Evolutionary conservation across 2,113 vertebrate genomes (phyloP).

Genomic region (Procavia capensis): DNA sequence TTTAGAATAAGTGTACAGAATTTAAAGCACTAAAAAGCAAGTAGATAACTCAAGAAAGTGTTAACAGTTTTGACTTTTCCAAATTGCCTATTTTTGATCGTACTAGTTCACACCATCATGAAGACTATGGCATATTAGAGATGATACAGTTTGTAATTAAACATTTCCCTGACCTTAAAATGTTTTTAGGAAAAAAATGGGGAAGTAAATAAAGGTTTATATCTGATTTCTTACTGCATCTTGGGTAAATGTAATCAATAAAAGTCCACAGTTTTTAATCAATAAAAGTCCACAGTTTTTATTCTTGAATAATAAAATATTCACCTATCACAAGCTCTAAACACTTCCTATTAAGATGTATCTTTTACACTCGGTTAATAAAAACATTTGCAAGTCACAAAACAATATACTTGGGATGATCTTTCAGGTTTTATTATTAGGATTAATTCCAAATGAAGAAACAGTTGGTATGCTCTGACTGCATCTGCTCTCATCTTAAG

Average conservation of each 20-base stretch:
- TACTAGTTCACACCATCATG: neutral
- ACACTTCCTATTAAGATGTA: neutral
- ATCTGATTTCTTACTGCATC: neutral
- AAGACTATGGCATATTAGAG: neutral
- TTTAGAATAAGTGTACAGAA: neutral
- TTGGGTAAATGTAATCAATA: neutral
- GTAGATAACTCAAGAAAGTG: neutral
- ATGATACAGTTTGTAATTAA: neutral
- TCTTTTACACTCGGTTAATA: neutral
- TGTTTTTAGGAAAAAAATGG: neutral
- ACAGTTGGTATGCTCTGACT: neutral
- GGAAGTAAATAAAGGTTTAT: neutral
- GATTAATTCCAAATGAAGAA: constrained; percentile 18
- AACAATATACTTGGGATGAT: neutral
- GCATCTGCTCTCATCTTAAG: neutral
- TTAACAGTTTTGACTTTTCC: constrained; percentile 4
- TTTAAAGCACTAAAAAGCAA: constrained; percentile 33
- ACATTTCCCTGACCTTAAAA: neutral
- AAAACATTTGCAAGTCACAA: neutral
- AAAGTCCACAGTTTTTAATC: neutral
- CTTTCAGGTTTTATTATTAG: neutral
- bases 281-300: neutral
- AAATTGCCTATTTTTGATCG: neutral
- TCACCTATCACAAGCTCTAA: constrained; percentile 30
- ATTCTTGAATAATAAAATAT: constrained; percentile 9